Base-by-base conservation (phyloP, 2,888 invertebrate species). In the Aporophyla nigra region DNA sequence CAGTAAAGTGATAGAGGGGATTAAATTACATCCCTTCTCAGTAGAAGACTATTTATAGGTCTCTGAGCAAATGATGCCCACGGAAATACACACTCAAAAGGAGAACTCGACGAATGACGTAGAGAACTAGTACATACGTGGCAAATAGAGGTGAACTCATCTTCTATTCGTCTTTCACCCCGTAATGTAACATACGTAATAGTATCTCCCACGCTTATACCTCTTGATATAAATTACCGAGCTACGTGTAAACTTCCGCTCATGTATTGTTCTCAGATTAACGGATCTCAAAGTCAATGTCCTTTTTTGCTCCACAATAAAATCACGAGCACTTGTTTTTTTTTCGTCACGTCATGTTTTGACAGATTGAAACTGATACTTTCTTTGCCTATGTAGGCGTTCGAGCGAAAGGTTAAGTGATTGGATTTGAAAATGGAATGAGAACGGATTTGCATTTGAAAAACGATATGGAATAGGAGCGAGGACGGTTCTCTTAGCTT, bases 201-300 rank as follows among this genome's bases (percentile, higher is more conserved):
- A 73, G 46, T 53, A 65, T 71, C 82, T 82, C 82, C 82, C 83
- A 82, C 83, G 83, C 83, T 69, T 40, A 5, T 12, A 67, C 67
- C 67, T 82, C 83, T 74, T 71, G 56, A 74, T 78, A 83, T 78
- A 82, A 78, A 83, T 78, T 70, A 80, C 75, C 54, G 10, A 51
- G 53, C 56, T 54, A 81, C 67, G 59, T 77, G 68, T 71, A 74
- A 76, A 74, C 76, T 72, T 74, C 73, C 80, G 65, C 58, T 51
- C 54, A 62, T 71, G 63, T 66, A 74, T 54, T 73, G 53, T 75
- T 79, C 72, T 72, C 63, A 71, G 68, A 75, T 76, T 78, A 85
- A 85, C 82, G 67, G 71, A 67, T 70, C 69, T 83, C 63, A 70
- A 83, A 61, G 85, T 83, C 85, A 85, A 83, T 78, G 85, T 80